Evolutionary conservation across 2,797 vertebrate genomes (phyloP).

Genomic region (Sebastes jordani): DNA sequence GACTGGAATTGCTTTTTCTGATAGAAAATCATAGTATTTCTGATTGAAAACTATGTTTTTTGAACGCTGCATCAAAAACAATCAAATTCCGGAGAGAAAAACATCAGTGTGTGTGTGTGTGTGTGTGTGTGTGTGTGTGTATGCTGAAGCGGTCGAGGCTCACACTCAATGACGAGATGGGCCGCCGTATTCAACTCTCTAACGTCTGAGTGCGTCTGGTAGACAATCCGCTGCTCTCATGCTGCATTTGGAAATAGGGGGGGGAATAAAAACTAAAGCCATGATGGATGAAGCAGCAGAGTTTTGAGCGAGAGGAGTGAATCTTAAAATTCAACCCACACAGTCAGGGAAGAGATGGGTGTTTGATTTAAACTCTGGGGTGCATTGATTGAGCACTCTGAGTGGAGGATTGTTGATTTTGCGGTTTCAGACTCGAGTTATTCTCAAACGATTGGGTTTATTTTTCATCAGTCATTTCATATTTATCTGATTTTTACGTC

Average conservation of each 20-base stretch:
- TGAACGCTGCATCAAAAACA: slow-evolving; percentile 45
- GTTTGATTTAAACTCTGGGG: slow-evolving; percentile 9
- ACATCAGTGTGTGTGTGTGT: neutral
- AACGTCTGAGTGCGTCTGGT: slow-evolving; percentile 3
- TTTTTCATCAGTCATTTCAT: neutral
- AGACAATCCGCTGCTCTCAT: slow-evolving; percentile 7
- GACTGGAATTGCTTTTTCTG: slow-evolving; percentile 45
- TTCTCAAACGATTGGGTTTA: neutral
- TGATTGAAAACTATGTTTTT: slow-evolving; percentile 59
- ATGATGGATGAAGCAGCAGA: neutral
- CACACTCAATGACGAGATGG: slow-evolving; percentile 8
- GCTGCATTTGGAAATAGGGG: neutral
- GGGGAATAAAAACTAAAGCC: neutral
- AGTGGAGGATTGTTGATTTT: neutral
- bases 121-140: neutral
- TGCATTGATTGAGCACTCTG: slow-evolving; percentile 15
- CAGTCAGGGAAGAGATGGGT: neutral
- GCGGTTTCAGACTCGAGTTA: neutral
- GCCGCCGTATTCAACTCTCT: neutral
- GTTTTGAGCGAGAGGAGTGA: neutral
- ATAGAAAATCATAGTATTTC: slow-evolving; percentile 60
- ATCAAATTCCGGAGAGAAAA: slow-evolving; percentile 34
- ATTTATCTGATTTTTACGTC: neutral
- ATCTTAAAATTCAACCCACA: neutral
- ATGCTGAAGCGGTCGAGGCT: neutral